Base-by-base conservation (phyloP, 2,113 vertebrate species). In the Hydrolagus affinis region DNA sequence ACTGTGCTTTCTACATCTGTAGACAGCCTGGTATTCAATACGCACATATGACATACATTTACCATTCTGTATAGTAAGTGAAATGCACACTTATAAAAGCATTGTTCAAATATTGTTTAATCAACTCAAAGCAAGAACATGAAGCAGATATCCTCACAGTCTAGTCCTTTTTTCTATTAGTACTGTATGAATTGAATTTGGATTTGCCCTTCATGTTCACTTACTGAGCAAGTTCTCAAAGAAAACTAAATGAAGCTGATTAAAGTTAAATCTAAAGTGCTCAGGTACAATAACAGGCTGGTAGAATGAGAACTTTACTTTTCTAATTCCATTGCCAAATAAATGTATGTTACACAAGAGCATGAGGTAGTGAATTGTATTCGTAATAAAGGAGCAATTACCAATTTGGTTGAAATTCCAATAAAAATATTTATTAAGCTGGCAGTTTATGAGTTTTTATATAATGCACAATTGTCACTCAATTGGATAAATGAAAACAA, bases 401-500 rank as follows among this genome's bases (percentile, higher is more conserved):
- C 32, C 28, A 8, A 32, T 30, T 83, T 32, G 28, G 75, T 32
- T 44, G 15, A 80, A 80, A 64, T 64, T 80, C 30, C 59, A 66
- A 64, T 8, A 83, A 80, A 44, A 9, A 17, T 66, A 66, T 83
- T 21, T 32, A 83, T 83, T 68, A 83, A 30, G 32, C 62, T 68
- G 60, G 60, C 78, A 83, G 15, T 28, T 83, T 83, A 83, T 68
- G 28, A 21, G 32, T 66, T 83, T 83, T 32, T 62, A 83, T 62
- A 80, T 80, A 83, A 83, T 68, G 25, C 62, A 66, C 32, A 17
- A 30, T 17, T 83, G 62, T 28, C 78, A 64, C 66, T 80, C 15
- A 11, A 80, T 80, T 25, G 62, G 78, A 83, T 83, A 83, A 83
- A 66, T 83, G 25, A 83, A 83, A 30, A 83, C 62, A 83, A 68